Conservation (phyloP, 2,797 vertebrate genomes). For the Trichosurus vulpecula region DNA sequence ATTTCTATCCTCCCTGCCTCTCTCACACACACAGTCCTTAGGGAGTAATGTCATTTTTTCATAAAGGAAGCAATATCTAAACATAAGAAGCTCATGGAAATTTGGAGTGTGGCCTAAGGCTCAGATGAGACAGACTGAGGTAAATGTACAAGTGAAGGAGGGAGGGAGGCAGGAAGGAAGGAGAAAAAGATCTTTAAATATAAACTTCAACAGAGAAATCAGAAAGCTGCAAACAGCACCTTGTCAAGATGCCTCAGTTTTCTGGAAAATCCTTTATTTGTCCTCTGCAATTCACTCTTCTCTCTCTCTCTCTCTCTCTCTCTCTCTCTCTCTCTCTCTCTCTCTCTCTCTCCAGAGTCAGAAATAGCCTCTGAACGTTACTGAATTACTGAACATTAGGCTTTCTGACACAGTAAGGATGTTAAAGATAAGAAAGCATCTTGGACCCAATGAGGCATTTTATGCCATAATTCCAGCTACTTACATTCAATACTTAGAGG, state of each 20-base stretch:
- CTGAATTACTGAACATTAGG: neutral
- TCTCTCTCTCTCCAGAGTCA: neutral
- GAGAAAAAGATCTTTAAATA: neutral
- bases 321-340: neutral
- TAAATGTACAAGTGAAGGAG: neutral
- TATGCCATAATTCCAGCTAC: slow-evolving; percentile 1
- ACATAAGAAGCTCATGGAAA: neutral
- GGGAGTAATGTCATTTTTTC: neutral
- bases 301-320: neutral
- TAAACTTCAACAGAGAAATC: neutral
- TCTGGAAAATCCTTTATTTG: neutral
- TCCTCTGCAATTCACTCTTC: neutral
- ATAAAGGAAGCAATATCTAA: slow-evolving; percentile 27
- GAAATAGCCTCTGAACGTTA: neutral
- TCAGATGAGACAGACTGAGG: neutral
- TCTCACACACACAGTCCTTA: neutral
- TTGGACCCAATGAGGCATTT: neutral
- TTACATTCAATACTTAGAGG: slow-evolving; percentile 2
- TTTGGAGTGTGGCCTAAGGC: neutral
- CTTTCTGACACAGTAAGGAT: neutral
- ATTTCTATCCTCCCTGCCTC: neutral
- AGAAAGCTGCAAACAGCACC: neutral
- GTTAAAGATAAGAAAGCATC: neutral
- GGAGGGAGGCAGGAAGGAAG: neutral
- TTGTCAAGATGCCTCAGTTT: neutral